phyloP scores from a whole-genome alignment of 2,888 invertebrate species.

The Drosophila nr. medialis region DNA sequence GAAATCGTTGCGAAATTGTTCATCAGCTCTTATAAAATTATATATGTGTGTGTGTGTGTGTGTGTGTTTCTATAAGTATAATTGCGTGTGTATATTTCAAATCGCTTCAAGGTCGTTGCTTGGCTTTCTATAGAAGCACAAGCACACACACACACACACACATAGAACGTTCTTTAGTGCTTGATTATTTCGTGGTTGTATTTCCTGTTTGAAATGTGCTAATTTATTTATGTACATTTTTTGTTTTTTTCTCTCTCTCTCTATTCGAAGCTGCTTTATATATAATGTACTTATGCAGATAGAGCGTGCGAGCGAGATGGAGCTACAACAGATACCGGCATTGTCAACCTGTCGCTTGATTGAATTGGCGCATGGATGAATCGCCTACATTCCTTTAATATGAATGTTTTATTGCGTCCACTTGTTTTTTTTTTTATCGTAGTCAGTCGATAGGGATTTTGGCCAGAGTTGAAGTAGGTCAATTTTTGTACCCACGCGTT shows the following conservation, averaged over 20 bases:
- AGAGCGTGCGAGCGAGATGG: conserved; percentile 4
- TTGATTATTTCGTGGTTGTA: conserved; percentile 61
- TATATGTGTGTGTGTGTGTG: not conserved
- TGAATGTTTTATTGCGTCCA: conserved; percentile 1
- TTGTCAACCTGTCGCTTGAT: conserved; percentile 51
- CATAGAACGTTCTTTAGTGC: conserved; percentile 46
- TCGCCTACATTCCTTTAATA: conserved; percentile 6
- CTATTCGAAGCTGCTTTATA: conserved; percentile 29
- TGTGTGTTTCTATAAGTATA: conserved; percentile 12
- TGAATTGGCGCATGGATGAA: conserved; percentile 31
- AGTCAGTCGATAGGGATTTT: not conserved
- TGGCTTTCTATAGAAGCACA: conserved; percentile 51
- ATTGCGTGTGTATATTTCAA: conserved; percentile 47
- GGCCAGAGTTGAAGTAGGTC: conserved; percentile 47
- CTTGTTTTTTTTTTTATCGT: not conserved
- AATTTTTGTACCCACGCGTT: conserved; percentile 23
- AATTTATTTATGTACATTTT: conserved; percentile 56
- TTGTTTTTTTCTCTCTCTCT: conserved; percentile 2
- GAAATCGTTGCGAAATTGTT: conserved; percentile 58
- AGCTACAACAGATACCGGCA: conserved; percentile 25
- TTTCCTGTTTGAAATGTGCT: conserved; percentile 67
- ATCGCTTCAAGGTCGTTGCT: conserved; percentile 63
- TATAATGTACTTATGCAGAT: conserved; percentile 18
- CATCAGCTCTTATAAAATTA: conserved; percentile 33
- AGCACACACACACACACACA: conserved; percentile 8